Conservation (phyloP, 2,113 vertebrate species). For the human region GRCh38 chr14:86806001-86806500, state of each 20-base stretch:
- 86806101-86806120: neutral
- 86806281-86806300: neutral
- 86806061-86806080: neutral
- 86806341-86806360: neutral
- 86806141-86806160: neutral
- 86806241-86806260: neutral
- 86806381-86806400: neutral
- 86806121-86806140: neutral
- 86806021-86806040: constrained; percentile 2
- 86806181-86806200: neutral
- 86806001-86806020: neutral
- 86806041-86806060: neutral
- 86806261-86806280: neutral
- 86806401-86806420: neutral
- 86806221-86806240: neutral
- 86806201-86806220: neutral
- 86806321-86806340: neutral
- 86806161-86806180: neutral
- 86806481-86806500: neutral
- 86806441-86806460: neutral
- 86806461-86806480: neutral
- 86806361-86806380: neutral
- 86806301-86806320: neutral
- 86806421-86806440: neutral
- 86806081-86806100: neutral